phyloP scores from a whole-genome alignment of 2,113 vertebrate species.

The Hippopotamus amphibius region DNA sequence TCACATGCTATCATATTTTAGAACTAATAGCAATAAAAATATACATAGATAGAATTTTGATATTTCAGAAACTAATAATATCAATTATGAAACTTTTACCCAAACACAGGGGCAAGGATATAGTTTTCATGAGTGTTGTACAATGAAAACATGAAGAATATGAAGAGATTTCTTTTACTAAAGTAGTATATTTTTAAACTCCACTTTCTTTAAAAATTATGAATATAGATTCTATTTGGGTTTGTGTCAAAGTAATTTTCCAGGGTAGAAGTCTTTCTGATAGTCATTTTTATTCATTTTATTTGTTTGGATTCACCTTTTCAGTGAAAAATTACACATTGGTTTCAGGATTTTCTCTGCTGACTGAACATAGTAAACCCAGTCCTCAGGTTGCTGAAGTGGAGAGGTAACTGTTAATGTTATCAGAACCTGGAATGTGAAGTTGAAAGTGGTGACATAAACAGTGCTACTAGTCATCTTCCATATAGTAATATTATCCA shows the following conservation, averaged over 20 bases:
- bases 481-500: background rate
- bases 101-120: constrained; percentile 26
- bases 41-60: constrained; percentile 18
- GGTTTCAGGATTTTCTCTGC: constrained; percentile 26
- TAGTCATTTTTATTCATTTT: constrained; percentile 52
- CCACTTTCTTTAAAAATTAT: constrained; percentile 49
- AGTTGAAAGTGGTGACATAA: background rate
- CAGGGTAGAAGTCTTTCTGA: background rate
- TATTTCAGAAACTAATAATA: constrained; percentile 28
- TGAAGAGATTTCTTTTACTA: constrained; percentile 14
- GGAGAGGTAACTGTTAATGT: constrained; percentile 53
- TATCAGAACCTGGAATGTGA: background rate
- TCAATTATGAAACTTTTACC: constrained; percentile 44
- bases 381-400: background rate
- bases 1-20: background rate
- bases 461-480: background rate
- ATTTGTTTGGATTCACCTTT: constrained; percentile 46
- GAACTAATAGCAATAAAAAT: constrained; percentile 73
- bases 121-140: background rate
- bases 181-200: background rate
- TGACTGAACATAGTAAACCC: constrained; percentile 39
- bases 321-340: constrained; percentile 32
- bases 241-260: constrained; percentile 46
- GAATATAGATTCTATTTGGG: constrained; percentile 11
- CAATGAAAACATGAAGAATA: constrained; percentile 3